Evolutionary conservation across 2,113 vertebrate genomes (phyloP), one percentile per base, ranked within the genome.

Genomic region (Carassius auratus): DNA sequence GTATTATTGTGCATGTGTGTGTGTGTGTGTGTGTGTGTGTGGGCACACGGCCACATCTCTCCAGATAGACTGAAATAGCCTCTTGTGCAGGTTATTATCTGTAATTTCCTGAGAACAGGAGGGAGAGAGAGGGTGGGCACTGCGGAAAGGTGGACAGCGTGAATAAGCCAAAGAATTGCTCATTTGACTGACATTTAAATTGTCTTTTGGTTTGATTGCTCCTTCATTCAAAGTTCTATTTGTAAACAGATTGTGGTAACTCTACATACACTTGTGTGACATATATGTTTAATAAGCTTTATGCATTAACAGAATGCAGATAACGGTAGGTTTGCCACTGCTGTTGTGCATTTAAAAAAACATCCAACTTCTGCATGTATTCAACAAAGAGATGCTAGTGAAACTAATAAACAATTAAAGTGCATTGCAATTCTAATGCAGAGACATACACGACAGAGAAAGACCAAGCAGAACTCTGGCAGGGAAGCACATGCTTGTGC

Each of bases 51-150:
- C 73, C 73, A 75, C 50, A 23, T 45, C 57, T 38, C 45, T 83
- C 21, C 64, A 69, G 64, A 30, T 71, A 17, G 59, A 83, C 48
- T 36, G 62, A 78, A 78, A 86, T 83, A 87, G 68, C 78, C 48
- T 68, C 23, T 57, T 59, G 48, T 42, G 78, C 68, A 30, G 76
- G 42, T 82, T 82, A 82, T 82, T 82, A 82, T 82, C 45, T 52
- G 23, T 38, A 57, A 82, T 82, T 71, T 30, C 80, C 30, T 55
- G 64, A 38, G 23, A 68, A 66, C 79, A 81, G 59, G 79, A 81
- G 33, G 14, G 12, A 71, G 12, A 74, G 30, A 62, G 9, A 55
- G 36, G 10, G 21, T 36, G 15, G 17, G 42, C 33, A 42, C 0
- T 81, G 59, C 78, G 17, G 61, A 48, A 69, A 71, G 26, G 64